A percentile compares a stretch with the other conserved stretches of the same genome.
Evolutionary conservation across 2,888 invertebrate genomes (phyloP).

Genomic region (Dexiosoma caninum): DNA sequence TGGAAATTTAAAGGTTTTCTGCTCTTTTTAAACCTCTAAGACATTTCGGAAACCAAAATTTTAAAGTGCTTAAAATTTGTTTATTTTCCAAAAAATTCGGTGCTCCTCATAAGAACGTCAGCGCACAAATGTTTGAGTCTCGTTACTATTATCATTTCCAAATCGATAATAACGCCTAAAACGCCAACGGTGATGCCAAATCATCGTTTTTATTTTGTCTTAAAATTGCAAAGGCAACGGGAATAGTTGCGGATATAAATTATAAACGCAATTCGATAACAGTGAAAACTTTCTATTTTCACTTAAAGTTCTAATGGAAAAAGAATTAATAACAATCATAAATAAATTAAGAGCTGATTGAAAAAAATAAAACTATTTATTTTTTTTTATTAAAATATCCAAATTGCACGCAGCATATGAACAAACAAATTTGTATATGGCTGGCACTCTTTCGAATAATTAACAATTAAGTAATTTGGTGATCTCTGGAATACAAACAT

Average conservation of each 20-base stretch:
- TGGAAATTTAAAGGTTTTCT: too few species aligned
- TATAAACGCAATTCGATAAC: neutral
- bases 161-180: too few species aligned
- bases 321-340: slow-evolving; percentile 12
- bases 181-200: too few species aligned
- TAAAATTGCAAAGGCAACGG: too few species aligned
- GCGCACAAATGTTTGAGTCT: too few species aligned
- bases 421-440: neutral
- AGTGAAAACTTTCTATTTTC: slow-evolving; percentile 9
- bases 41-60: too few species aligned
- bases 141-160: too few species aligned
- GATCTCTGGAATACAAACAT: slow-evolving; percentile 56
- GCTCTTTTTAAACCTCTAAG: too few species aligned
- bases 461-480: slow-evolving; percentile 63
- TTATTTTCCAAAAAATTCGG: too few species aligned
- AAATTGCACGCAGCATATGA: slow-evolving; percentile 25
- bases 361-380: slow-evolving; percentile 28
- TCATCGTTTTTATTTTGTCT: too few species aligned
- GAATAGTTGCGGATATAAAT: neutral
- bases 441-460: slow-evolving; percentile 43
- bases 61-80: too few species aligned
- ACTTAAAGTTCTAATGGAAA: neutral
- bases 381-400: slow-evolving; percentile 50
- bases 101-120: too few species aligned
- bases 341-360: neutral